Percentiles rank a stretch among this genome's conserved stretches.
These are phyloP conservation scores for Cybosia mesomella DNA, from an alignment of 2,888 invertebrate genomes.

Conservation along the genomic window DNA sequence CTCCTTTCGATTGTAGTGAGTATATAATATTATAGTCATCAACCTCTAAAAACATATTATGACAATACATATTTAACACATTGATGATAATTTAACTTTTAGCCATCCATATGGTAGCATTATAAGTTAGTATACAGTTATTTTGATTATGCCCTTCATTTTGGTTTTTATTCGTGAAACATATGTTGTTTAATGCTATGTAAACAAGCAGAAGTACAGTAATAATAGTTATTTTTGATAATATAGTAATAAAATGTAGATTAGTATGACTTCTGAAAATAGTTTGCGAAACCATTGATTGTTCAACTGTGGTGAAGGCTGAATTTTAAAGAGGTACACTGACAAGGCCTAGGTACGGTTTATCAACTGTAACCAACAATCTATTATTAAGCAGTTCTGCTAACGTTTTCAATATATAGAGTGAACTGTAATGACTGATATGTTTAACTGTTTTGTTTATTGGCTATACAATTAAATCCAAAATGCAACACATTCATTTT, in stretches of 20 bases:
- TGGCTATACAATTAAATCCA: not conserved
- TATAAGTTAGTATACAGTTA: constrained; percentile 1
- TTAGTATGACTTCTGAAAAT: not conserved
- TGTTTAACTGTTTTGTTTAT: not conserved
- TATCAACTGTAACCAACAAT: not conserved
- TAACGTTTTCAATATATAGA: not conserved
- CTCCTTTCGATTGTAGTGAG: constrained; percentile 76
- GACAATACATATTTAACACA: constrained; percentile 11
- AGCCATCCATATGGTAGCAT: constrained; percentile 51
- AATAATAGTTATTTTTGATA: not conserved
- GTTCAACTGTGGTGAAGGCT: not conserved
- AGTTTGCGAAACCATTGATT: not conserved
- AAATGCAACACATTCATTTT: not conserved
- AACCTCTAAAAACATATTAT: constrained; percentile 5
- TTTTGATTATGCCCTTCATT: constrained; percentile 8
- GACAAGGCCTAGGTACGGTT: not conserved
- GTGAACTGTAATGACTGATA: not conserved
- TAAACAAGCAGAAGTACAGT: not conserved
- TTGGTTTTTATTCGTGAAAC: constrained; percentile 4
- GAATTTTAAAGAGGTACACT: not conserved
- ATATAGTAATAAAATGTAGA: not conserved
- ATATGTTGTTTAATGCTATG: not conserved
- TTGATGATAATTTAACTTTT: constrained; percentile 17
- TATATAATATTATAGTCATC: constrained; percentile 22
- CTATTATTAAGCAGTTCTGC: not conserved